Conservation (phyloP, 2,888 invertebrate genomes). For the Drosophila ustulata region DNA sequence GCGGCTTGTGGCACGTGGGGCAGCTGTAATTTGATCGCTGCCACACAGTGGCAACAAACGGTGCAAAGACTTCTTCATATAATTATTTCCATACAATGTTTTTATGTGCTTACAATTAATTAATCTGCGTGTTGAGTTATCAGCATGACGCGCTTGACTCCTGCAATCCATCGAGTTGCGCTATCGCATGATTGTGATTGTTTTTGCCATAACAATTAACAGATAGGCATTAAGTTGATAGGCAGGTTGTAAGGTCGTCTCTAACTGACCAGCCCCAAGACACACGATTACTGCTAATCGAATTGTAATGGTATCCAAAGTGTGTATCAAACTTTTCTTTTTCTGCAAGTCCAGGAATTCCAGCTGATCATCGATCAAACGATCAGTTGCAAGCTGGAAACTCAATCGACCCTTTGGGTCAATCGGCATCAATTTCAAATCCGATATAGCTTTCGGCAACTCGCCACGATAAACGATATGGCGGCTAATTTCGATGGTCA, state of each 20-base stretch:
- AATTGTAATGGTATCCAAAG: no score
- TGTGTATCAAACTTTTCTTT: no score
- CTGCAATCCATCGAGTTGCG: not conserved
- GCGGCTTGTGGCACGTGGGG: conserved; percentile 19
- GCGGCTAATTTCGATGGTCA: conserved; percentile 37
- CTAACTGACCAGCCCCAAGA: conserved; percentile 16
- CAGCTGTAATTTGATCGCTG: conserved; percentile 13
- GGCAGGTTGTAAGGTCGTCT: not conserved
- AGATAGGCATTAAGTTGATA: not conserved
- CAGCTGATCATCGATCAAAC: no score
- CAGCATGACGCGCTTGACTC: not conserved
- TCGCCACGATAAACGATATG: conserved; percentile 47
- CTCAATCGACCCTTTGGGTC: not conserved
- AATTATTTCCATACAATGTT: not conserved
- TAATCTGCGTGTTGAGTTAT: not conserved
- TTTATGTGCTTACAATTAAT: not conserved
- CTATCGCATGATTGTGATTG: conserved; percentile 12
- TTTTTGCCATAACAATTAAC: not conserved
- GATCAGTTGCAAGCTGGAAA: not conserved
- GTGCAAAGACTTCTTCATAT: no score
- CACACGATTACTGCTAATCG: not conserved
- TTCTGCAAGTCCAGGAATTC: no score
- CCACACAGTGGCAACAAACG: conserved; percentile 6
- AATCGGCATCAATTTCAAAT: not conserved
- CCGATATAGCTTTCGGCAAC: conserved; percentile 1